Evolutionary conservation across 2,797 vertebrate genomes (phyloP).

Genomic region (Manis crassicaudata): DNA sequence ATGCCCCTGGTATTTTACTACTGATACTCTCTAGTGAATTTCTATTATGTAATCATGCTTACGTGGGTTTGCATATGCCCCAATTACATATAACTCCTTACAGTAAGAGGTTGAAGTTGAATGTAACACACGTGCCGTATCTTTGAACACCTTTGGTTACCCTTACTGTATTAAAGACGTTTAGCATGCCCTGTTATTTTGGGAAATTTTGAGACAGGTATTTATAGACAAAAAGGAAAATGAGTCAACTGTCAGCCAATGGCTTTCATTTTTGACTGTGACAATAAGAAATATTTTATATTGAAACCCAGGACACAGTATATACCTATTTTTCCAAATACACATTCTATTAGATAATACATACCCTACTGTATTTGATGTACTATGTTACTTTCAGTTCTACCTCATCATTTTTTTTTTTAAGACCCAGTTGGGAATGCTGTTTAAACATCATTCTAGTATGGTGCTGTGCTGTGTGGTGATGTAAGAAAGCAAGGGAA

Average conservation of each 20-base stretch:
- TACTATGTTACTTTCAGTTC: slow-evolving; percentile 19
- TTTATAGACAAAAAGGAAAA: slow-evolving; percentile 41
- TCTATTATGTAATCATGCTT: slow-evolving; percentile 50
- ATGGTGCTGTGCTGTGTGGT: background rate
- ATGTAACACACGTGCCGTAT: slow-evolving; percentile 10
- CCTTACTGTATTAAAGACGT: slow-evolving; percentile 7
- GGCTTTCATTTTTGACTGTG: slow-evolving; percentile 43
- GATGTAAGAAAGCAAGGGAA: slow-evolving; percentile 19
- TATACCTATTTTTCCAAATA: background rate
- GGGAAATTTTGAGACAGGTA: slow-evolving; percentile 18
- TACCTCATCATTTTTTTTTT: slow-evolving; percentile 22
- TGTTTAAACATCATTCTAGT: slow-evolving; percentile 33
- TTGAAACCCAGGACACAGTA: background rate
- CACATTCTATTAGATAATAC: slow-evolving; percentile 9
- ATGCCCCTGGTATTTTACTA: slow-evolving; percentile 48
- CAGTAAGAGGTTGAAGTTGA: background rate
- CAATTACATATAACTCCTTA: slow-evolving; percentile 37
- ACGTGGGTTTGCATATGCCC: slow-evolving; percentile 22
- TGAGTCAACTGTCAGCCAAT: background rate
- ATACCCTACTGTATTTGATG: background rate
- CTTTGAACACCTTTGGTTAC: slow-evolving; percentile 37
- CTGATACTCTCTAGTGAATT: slow-evolving; percentile 32
- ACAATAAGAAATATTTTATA: slow-evolving; percentile 41
- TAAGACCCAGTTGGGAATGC: slow-evolving; percentile 17
- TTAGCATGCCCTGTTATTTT: background rate